Conservation (phyloP, 2,888 invertebrate species). For the Parnassius orleans region DNA sequence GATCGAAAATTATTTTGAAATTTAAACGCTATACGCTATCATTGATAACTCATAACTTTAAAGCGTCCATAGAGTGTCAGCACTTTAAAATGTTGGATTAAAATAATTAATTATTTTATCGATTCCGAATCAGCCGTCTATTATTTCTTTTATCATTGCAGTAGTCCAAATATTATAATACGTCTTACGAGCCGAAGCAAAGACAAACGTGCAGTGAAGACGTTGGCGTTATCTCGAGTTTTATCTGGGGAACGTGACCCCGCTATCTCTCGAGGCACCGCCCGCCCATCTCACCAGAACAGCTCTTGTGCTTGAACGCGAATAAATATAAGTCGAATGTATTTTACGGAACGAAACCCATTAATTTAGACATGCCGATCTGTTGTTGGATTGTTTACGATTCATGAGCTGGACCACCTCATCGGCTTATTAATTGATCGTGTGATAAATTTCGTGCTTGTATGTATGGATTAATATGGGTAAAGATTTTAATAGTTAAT, state of each 20-base stretch:
- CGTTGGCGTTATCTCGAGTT: conserved; percentile 59
- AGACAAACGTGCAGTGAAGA: conserved; percentile 70
- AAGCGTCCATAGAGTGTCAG: too few relatives aligned
- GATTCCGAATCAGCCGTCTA: neutral
- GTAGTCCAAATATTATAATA: conserved; percentile 25
- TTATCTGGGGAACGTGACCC: conserved; percentile 77
- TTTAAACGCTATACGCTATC: too few relatives aligned
- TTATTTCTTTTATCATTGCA: conserved; percentile 7
- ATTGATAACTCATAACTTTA: too few relatives aligned
- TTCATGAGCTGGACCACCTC: conserved; percentile 61
- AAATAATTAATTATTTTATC: neutral
- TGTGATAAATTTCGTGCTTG: conserved; percentile 48
- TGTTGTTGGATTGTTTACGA: conserved; percentile 68
- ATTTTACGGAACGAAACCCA: conserved; percentile 51
- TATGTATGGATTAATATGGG: conserved; percentile 15
- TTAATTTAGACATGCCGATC: conserved; percentile 71
- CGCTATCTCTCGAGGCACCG: conserved; percentile 61
- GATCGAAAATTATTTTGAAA: too few relatives aligned
- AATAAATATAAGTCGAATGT: conserved; percentile 41
- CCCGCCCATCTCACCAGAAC: conserved; percentile 66
- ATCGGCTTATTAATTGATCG: conserved; percentile 74
- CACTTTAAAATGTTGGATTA: too few relatives aligned
- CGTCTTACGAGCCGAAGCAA: conserved; percentile 31
- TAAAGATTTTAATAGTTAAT: conserved; percentile 14
- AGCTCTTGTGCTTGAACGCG: conserved; percentile 38